phyloP scores from a whole-genome alignment of 92 coral and sea anemone genomes.

The Porites lobata region DNA sequence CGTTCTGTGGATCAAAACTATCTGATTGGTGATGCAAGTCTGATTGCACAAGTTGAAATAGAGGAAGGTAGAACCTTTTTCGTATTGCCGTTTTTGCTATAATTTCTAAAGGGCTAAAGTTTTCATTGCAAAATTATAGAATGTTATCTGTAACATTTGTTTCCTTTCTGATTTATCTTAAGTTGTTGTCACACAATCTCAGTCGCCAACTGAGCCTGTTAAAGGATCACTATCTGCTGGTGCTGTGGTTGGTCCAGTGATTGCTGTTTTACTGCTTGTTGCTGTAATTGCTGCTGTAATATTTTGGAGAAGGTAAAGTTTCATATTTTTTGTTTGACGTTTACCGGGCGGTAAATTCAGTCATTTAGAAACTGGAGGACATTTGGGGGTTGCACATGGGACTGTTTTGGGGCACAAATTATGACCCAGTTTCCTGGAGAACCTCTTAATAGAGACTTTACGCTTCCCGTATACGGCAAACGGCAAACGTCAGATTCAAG shows the following conservation, averaged over 20 bases:
- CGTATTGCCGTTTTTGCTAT: too few relatives aligned
- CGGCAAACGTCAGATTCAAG: too few relatives aligned
- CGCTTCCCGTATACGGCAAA: too few relatives aligned
- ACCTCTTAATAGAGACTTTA: too few relatives aligned
- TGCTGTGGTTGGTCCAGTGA: background rate
- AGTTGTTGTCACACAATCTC: too few relatives aligned
- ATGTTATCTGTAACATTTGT: background rate
- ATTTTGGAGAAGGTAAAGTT: slow-evolving; percentile 7
- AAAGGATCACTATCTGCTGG: background rate
- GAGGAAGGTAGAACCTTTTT: background rate
- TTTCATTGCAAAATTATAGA: background rate
- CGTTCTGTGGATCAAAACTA: background rate
- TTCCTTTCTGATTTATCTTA: background rate
- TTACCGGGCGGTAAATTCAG: background rate
- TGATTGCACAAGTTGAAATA: background rate
- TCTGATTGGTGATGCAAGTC: background rate
- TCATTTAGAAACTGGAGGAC: too few relatives aligned
- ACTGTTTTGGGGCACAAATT: too few relatives aligned
- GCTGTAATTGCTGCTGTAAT: background rate
- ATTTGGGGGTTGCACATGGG: too few relatives aligned
- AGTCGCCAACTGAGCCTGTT: background rate
- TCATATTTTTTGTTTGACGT: background rate
- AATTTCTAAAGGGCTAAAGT: too few relatives aligned
- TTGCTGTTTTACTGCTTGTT: background rate
- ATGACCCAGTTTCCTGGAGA: too few relatives aligned